These are phyloP conservation scores for Drosophila longiperda DNA, from an alignment of 2,888 invertebrate species.

Conservation along the genomic window DNA sequence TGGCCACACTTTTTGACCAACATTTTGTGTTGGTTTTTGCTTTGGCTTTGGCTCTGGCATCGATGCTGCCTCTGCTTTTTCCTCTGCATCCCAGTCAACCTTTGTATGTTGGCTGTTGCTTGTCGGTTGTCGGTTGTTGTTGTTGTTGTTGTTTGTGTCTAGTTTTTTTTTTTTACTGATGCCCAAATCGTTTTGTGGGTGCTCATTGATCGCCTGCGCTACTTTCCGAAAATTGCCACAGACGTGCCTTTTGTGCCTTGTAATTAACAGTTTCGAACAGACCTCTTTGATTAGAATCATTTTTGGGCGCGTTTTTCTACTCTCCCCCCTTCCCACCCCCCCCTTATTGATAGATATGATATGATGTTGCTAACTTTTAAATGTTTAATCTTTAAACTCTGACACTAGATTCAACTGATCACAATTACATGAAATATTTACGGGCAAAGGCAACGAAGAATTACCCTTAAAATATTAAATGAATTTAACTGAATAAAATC, in stretches of 20 bases:
- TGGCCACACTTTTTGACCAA: constrained; percentile 82
- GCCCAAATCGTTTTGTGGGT: constrained; percentile 68
- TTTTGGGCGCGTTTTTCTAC: constrained; percentile 71
- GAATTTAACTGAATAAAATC: background rate
- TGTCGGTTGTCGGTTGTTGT: constrained; percentile 4
- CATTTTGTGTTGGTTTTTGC: constrained; percentile 62
- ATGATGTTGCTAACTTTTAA: constrained; percentile 25
- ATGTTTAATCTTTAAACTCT: constrained; percentile 40
- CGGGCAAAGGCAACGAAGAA: fast-evolving
- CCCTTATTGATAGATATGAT: constrained; percentile 27
- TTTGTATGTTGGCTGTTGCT: constrained; percentile 42
- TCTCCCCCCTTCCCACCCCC: background rate
- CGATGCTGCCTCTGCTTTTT: constrained; percentile 5
- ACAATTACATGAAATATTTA: background rate
- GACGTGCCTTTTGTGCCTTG: constrained; percentile 76
- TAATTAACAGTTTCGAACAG: constrained; percentile 74
- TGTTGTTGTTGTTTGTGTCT: constrained; percentile 11
- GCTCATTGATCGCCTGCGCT: constrained; percentile 78
- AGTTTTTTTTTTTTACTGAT: constrained; percentile 28
- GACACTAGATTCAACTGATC: constrained; percentile 29
- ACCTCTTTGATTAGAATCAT: constrained; percentile 76
- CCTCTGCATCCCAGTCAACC: constrained; percentile 21
- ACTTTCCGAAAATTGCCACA: constrained; percentile 75
- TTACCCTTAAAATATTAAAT: background rate
- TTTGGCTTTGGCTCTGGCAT: constrained; percentile 4